phyloP scores from a whole-genome alignment of 2,113 vertebrate species.

The Gobiocypris rarus region DNA sequence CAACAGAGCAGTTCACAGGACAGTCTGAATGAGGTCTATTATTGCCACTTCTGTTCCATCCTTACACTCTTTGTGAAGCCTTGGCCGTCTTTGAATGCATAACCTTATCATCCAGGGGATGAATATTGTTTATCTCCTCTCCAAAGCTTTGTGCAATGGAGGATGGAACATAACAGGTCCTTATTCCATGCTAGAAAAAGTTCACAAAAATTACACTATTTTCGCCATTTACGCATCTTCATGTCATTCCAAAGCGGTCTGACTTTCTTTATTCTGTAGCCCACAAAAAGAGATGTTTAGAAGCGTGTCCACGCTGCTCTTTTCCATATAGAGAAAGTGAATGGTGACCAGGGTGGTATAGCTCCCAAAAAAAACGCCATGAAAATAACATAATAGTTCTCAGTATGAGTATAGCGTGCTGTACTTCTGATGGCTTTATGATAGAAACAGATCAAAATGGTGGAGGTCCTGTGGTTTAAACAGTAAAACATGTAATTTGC shows the following conservation, averaged over 20 bases:
- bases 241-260: background rate
- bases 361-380: background rate
- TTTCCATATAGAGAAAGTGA: background rate
- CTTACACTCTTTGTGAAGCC: background rate
- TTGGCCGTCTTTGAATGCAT: conserved; percentile 24
- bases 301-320: background rate
- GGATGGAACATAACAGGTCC: background rate
- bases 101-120: background rate
- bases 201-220: background rate
- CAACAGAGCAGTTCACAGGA: conserved; percentile 20
- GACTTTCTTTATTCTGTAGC: background rate
- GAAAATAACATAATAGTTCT: background rate
- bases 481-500: background rate
- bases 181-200: background rate
- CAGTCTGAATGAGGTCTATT: conserved; percentile 33
- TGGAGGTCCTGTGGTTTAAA: background rate
- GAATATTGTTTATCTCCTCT: conserved; percentile 3
- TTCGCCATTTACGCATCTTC: background rate
- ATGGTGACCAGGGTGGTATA: background rate
- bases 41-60: conserved; percentile 13
- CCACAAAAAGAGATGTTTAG: background rate
- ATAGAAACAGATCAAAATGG: background rate
- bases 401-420: background rate
- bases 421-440: background rate
- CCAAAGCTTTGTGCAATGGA: background rate